Evolutionary conservation across 2,888 invertebrate species (phyloP).

Genomic region (Rhogogaster chlorosoma): DNA sequence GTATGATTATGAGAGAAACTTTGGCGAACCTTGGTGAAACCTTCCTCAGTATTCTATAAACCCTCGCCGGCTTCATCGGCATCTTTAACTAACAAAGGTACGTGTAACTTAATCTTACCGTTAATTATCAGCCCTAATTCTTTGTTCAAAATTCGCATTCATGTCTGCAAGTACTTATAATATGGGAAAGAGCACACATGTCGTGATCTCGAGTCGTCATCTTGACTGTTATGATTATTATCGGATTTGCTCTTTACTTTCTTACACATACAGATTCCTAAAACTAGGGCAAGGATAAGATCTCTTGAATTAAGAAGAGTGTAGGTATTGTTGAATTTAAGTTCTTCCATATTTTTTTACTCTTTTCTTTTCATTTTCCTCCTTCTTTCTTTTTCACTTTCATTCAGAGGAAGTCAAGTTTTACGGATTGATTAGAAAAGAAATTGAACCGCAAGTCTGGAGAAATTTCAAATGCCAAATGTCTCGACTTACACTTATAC

Average conservation of each 20-base stretch:
- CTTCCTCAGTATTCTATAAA: slow-evolving; percentile 39
- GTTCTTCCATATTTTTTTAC: not conserved
- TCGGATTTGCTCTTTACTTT: not conserved
- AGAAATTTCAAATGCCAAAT: not conserved
- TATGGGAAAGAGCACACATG: not conserved
- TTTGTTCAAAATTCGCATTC: not conserved
- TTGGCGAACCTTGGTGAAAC: slow-evolving; percentile 6
- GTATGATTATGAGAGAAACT: slow-evolving; percentile 37
- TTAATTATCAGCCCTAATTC: not conserved
- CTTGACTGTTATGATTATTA: not conserved
- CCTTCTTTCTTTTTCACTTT: not conserved
- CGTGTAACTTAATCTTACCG: not conserved
- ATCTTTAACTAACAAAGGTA: slow-evolving; percentile 21
- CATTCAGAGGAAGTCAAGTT: not conserved
- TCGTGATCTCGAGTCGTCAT: not conserved
- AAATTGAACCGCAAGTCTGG: too few relatives aligned
- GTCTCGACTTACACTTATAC: not conserved
- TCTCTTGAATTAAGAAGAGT: not conserved
- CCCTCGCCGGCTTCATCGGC: slow-evolving; percentile 29
- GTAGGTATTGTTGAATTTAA: not conserved
- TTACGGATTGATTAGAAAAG: not conserved
- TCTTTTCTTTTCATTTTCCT: too few relatives aligned
- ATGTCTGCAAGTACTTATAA: not conserved
- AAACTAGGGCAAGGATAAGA: not conserved
- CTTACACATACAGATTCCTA: not conserved